Evolutionary conservation across 2,797 vertebrate genomes (phyloP).

Genomic region (Coilia nasus): DNA sequence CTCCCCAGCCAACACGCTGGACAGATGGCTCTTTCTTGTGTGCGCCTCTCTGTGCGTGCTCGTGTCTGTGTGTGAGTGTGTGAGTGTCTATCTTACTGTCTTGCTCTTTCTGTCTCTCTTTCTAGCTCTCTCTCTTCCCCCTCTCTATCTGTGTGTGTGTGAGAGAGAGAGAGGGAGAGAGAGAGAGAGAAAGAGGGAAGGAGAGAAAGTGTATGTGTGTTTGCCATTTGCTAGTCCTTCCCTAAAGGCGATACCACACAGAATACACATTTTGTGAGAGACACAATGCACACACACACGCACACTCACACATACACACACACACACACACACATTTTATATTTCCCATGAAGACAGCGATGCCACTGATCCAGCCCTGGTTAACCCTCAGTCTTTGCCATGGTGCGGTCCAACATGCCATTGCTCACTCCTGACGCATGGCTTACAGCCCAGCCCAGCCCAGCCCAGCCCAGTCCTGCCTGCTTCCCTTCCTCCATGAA

Average conservation of each 20-base stretch:
- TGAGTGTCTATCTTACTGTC: background rate
- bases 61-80: background rate
- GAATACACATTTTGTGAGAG: background rate
- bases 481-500: background rate
- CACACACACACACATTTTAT: constrained; percentile 3
- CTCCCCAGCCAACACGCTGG: background rate
- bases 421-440: background rate
- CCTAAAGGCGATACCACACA: background rate
- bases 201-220: no score
- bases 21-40: background rate
- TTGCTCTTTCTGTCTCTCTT: no score
- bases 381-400: background rate
- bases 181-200: no score
- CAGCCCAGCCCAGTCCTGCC: background rate
- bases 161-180: no score
- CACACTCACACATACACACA: background rate
- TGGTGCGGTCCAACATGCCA: background rate
- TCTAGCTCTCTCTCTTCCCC: no score
- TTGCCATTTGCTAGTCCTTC: background rate
- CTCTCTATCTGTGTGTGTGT: background rate
- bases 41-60: background rate
- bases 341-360: background rate
- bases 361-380: background rate
- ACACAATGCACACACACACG: background rate
- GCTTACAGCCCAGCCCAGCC: background rate